These are phyloP conservation scores for Oscheius myriophilus DNA, from an alignment of 2,888 invertebrate genomes.

Conservation along the genomic window DNA sequence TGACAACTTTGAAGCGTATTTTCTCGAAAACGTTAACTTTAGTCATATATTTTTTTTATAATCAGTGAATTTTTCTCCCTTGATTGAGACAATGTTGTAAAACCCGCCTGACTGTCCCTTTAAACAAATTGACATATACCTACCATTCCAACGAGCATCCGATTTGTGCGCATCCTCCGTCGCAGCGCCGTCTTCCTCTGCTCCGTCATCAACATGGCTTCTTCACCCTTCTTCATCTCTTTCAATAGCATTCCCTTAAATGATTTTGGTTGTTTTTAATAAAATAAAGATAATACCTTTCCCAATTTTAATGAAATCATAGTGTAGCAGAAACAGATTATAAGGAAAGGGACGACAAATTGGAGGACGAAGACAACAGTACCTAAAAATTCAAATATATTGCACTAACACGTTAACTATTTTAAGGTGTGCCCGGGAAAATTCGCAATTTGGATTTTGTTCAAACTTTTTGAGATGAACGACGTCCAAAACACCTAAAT, in stretches of 20 bases:
- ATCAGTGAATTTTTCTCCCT: too few species aligned
- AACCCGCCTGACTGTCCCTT: background rate
- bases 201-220: constrained; percentile 53
- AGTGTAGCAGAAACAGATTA: constrained; percentile 66
- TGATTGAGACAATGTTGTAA: too few species aligned
- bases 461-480: too few species aligned
- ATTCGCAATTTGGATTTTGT: too few species aligned
- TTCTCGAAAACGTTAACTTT: too few species aligned
- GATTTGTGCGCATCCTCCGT: constrained; percentile 89
- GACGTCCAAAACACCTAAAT: too few species aligned
- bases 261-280: background rate
- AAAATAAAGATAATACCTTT: constrained; percentile 37
- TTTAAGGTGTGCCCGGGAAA: too few species aligned
- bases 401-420: too few species aligned
- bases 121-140: constrained; percentile 2
- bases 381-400: too few species aligned
- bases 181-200: constrained; percentile 73
- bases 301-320: constrained; percentile 64
- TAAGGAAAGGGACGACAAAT: constrained; percentile 65
- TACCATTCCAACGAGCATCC: constrained; percentile 96
- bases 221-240: constrained; percentile 40
- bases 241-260: constrained; percentile 58
- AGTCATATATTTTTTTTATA: too few species aligned
- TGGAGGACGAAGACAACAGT: constrained; percentile 66
- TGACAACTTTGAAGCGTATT: too few species aligned